Base-by-base conservation (phyloP, 2,797 vertebrate species). In the Thunnus albacares region DNA sequence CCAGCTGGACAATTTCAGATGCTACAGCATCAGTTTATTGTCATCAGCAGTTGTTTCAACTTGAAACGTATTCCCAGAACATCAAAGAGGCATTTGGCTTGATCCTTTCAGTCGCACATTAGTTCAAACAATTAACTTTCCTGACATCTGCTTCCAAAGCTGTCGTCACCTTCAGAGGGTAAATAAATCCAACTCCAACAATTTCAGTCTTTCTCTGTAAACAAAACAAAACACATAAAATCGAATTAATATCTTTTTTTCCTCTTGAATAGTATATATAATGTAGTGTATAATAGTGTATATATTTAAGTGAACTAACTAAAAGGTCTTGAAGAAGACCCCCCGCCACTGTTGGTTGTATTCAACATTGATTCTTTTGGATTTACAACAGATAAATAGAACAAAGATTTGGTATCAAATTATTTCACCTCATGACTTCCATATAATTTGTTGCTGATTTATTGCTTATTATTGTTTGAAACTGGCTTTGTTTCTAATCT, bases 151-250 rank as follows among this genome's bases (percentile, higher is more conserved):
- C 3, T 43, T 12, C 41, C 12, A 14, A 13, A 73, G 55, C 24
- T 13, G 45, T 24, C 43, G 67, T 57, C 64, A 41, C 70, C 45
- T 80, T 82, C 63, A 67, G 12, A 45, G 15, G 43, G 15, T 6
- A 13, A 57, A 43, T 17, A 74, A 58, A 59, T 57, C 4, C 17
- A 33, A 33, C 5, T 47, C 5, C n/a, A 15, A 28, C 30, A 8
- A 38, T 24, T 33, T 90, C 79, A 88, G 49, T 84, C 52, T 71
- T 82, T 59, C 14, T 68, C 92, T 94, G 86, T 20, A 84, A 86
- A 86, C 0, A 59, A 49, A 58, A 49, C 15, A 64, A 75, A 85
- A 81, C 9, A 65, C 18, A 76, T 3, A 73, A 60, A 71, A 73
- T 8, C 6, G 20, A 66, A 43, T 71, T 0, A 35, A 7, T 5